These are phyloP conservation scores for Drosophila littoralis DNA, from an alignment of 1,140 invertebrate species.

Conservation along the genomic window DNA sequence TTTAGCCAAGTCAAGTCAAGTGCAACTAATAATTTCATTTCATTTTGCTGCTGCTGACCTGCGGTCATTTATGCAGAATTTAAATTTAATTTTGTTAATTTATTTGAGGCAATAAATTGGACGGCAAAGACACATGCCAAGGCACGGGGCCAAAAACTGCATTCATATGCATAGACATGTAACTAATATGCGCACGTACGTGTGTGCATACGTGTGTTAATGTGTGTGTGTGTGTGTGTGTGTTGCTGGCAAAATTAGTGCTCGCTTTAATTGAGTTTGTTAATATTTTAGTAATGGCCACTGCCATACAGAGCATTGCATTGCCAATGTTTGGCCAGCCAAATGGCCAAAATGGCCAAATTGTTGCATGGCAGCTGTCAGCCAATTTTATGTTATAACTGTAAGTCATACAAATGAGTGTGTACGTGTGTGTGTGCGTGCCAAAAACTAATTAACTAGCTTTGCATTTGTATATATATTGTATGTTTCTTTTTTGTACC, in stretches of 20 bases:
- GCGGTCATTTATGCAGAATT: conserved; percentile 66
- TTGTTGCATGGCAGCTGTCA: conserved; percentile 73
- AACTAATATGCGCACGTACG: conserved; percentile 50
- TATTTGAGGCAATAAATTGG: conserved; percentile 78
- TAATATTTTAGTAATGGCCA: conserved; percentile 81
- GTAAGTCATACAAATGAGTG: conserved; percentile 9
- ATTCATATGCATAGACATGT: conserved; percentile 65
- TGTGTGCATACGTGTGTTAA: conserved; percentile 22
- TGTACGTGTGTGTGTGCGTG: conserved; percentile 47
- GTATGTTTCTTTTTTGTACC: conserved; percentile 48
- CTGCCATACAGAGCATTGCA: conserved; percentile 38
- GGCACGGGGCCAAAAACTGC: conserved; percentile 25
- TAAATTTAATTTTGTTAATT: conserved; percentile 83
- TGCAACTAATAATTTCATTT: conserved; percentile 76
- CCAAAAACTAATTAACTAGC: conserved; percentile 79
- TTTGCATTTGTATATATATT: conserved; percentile 47
- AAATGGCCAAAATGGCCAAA: conserved; percentile 57
- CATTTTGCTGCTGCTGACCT: conserved; percentile 47
- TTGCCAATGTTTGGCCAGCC: conserved; percentile 16
- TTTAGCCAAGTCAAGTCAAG: conserved; percentile 26
- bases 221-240: background rate
- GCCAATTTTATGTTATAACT: conserved; percentile 66
- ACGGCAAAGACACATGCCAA: conserved; percentile 68
- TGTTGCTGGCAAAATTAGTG: conserved; percentile 66
- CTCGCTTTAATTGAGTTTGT: conserved; percentile 80